phyloP scores from a whole-genome alignment of 2,797 vertebrate species.

The Crocidura indochinensis region DNA sequence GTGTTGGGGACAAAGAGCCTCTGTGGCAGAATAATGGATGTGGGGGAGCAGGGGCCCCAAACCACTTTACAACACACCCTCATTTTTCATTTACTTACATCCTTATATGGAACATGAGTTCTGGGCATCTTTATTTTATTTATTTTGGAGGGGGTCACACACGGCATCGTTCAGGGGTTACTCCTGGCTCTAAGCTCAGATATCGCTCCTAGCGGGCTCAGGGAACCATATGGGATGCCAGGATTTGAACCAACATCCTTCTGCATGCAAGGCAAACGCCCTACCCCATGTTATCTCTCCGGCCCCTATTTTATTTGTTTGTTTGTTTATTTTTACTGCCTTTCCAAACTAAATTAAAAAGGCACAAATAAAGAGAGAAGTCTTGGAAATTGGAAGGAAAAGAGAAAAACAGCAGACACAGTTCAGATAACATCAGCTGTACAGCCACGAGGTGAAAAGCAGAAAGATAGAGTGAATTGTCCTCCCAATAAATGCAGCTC shows the following conservation, averaged over 20 bases:
- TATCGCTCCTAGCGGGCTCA: too few species aligned
- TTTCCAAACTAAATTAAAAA: constrained; percentile 58
- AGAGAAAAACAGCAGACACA: not conserved
- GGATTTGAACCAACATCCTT: too few species aligned
- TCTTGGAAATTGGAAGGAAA: not conserved
- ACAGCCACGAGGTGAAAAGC: constrained; percentile 21
- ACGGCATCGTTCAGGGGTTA: too few species aligned
- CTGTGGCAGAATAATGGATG: constrained; percentile 36
- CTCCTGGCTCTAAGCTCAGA: too few species aligned
- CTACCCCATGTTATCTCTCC: too few species aligned
- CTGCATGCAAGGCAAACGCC: too few species aligned
- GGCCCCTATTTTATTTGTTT: too few species aligned
- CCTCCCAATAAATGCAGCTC: not conserved
- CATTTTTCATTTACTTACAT: constrained; percentile 69
- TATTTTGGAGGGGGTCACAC: too few species aligned
- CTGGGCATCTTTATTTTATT: not conserved
- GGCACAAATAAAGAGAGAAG: constrained; percentile 54
- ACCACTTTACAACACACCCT: not conserved
- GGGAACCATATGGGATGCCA: too few species aligned
- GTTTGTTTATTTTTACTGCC: not conserved
- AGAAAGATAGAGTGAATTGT: not conserved
- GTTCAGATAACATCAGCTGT: constrained; percentile 60
- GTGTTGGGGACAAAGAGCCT: constrained; percentile 6
- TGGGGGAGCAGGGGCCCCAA: constrained; percentile 17
- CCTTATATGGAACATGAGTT: constrained; percentile 74